Base-by-base conservation (phyloP, 2,113 vertebrate genomes). In the Physeter macrocephalus region DNA sequence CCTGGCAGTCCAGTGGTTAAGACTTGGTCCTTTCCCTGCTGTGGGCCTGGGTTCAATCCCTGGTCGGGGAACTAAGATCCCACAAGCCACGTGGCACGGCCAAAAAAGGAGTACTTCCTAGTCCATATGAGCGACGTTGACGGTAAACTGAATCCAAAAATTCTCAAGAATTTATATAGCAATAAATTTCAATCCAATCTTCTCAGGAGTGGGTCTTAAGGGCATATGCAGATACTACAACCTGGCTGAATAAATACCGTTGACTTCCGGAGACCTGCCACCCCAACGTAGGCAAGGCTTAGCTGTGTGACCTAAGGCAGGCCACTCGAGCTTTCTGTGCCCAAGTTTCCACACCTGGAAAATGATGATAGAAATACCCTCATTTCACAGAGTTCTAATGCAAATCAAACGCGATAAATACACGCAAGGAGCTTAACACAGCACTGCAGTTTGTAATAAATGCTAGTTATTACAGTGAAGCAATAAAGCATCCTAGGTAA, bases 161-260 rank as follows among this genome's bases (percentile, higher is more conserved):
- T 88, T 84, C 0, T 2, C 96, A 96, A 95, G 82, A 94, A 84
- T 49, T 94, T 94, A 75, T 29, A 96, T 31, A 59, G 86, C 88
- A 78, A 93, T 95, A 82, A 8, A 93, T 36, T 90, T 91, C 96
- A 95, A 91, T 95, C 91, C 71, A 84, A 52, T 94, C 96, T 96
- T 87, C 93, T 95, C 89, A 52, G 85, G 59, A 96, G 34, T 62
- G 0, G 1, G 2, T 93, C 92, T 97, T 96, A 97, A 88, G 15
- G n/a, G 57, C 6, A 94, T 8, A 91, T 3, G 80, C 2, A 57
- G n/a, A 0, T 1, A 74, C 83, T 97, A 96, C 95, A 92, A 96
- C 2, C 74, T 83, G 72, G 90, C 77, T 80, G 97, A 97, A 88
- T 94, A 98, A 98, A 82, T 52, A 87, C 52, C 86, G 77, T 83